Evolutionary conservation across 2,113 vertebrate species (phyloP).

Genomic region (Heliornis fulica): DNA sequence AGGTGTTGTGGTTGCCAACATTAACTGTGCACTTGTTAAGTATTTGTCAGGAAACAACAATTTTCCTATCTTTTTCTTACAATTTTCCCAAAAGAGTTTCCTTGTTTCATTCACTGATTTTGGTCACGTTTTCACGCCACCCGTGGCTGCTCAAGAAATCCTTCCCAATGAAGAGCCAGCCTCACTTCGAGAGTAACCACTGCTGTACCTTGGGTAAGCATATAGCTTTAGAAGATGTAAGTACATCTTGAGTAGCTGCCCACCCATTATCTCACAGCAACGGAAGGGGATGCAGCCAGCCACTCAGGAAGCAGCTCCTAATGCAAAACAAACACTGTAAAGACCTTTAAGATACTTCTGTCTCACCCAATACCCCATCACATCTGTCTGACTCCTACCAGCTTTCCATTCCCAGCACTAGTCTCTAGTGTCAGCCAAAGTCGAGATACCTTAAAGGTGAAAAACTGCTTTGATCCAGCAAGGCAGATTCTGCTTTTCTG

Average conservation of each 20-base stretch:
- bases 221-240: neutral
- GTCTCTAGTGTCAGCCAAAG: neutral
- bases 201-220: neutral
- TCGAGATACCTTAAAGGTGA: neutral
- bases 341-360: neutral
- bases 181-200: neutral
- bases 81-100: neutral
- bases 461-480: neutral
- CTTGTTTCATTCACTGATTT: neutral
- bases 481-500: neutral
- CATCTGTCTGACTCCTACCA: neutral
- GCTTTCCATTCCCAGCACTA: neutral
- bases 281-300: neutral
- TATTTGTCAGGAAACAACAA: neutral
- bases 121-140: neutral
- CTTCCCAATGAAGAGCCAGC: neutral
- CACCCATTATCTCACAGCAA: neutral
- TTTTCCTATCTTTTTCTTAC: neutral
- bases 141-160: neutral
- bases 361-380: neutral
- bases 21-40: rapidly evolving
- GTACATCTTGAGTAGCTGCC: neutral
- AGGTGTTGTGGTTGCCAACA: neutral
- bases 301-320: neutral
- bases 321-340: neutral